These are phyloP conservation scores for Gortyna flavago DNA, from an alignment of 2,888 invertebrate genomes.

Conservation along the genomic window DNA sequence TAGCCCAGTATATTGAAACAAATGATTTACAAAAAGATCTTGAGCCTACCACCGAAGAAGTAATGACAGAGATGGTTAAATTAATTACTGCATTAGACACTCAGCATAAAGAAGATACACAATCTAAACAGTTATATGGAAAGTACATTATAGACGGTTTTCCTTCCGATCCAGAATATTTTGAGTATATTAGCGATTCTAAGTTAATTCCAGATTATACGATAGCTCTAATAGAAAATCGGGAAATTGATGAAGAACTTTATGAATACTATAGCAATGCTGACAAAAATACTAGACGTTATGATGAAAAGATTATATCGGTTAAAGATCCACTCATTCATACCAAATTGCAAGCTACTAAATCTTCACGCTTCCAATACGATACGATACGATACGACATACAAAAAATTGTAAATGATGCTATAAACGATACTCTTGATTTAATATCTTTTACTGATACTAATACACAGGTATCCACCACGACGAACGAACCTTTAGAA, in stretches of 20 bases:
- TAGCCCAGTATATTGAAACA: constrained; percentile 78
- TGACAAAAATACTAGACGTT: constrained; percentile 73
- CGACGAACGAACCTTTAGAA: constrained; percentile 65
- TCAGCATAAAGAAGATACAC: constrained; percentile 71
- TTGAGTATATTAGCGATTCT: constrained; percentile 83
- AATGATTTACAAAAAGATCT: constrained; percentile 85
- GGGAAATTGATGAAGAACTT: constrained; percentile 81
- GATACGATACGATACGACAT: constrained; percentile 60
- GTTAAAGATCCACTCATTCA: constrained; percentile 80
- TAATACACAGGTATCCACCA: constrained; percentile 23
- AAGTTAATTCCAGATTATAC: constrained; percentile 89
- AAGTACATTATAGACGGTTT: constrained; percentile 92
- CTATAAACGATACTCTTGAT: constrained; percentile 65
- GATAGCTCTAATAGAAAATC: constrained; percentile 88
- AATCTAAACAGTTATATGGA: constrained; percentile 77
- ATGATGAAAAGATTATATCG: constrained; percentile 74
- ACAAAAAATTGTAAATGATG: constrained; percentile 71
- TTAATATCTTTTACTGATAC: constrained; percentile 8
- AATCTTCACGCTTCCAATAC: constrained; percentile 47
- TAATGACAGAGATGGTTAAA: constrained; percentile 81
- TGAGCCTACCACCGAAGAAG: constrained; percentile 82
- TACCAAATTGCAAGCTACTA: constrained; percentile 72
- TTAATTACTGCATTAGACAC: constrained; percentile 81
- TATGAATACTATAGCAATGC: constrained; percentile 80
- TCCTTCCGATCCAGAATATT: constrained; percentile 85